A percentile compares a stretch with the other conserved stretches of the same genome.
Evolutionary conservation across 2,888 invertebrate genomes (phyloP).

Genomic region (Conops quadrifasciatus): DNA sequence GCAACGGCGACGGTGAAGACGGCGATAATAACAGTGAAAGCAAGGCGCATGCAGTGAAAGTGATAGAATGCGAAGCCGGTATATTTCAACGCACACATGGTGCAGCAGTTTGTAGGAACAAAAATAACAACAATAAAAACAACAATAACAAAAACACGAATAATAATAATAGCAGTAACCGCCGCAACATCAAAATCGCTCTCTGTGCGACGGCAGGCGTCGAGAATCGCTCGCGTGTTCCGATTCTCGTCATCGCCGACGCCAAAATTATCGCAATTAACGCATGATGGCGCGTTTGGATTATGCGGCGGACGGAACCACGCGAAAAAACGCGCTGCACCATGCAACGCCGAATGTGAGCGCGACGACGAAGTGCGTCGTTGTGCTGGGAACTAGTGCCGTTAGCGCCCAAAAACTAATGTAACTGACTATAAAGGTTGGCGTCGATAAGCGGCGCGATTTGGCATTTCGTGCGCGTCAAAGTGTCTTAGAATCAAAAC

Average conservation of each 20-base stretch:
- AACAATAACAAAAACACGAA: conserved; percentile 41
- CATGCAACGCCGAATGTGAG: not conserved
- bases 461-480: conserved; percentile 46
- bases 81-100: not conserved
- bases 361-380: too few relatives aligned
- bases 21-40: conserved; percentile 39
- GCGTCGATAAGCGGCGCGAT: not conserved
- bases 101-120: too few relatives aligned
- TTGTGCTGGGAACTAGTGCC: too few relatives aligned
- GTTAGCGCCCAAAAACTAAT: too few relatives aligned
- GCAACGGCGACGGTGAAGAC: conserved; percentile 43
- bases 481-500: conserved; percentile 57
- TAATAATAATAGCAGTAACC: conserved; percentile 42
- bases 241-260: conserved; percentile 11
- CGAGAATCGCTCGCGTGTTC: conserved; percentile 3
- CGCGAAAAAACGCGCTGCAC: not conserved
- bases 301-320: not conserved
- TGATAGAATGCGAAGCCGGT: conserved; percentile 23
- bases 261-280: conserved; percentile 6
- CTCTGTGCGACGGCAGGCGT: not conserved
- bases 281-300: not conserved
- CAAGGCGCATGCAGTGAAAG: conserved; percentile 18
- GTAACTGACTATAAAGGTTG: too few relatives aligned
- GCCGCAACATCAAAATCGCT: conserved; percentile 39
- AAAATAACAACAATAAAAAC: too few relatives aligned